Base-by-base conservation (phyloP, 2,888 invertebrate genomes). In the Xestia sexstrigata region DNA sequence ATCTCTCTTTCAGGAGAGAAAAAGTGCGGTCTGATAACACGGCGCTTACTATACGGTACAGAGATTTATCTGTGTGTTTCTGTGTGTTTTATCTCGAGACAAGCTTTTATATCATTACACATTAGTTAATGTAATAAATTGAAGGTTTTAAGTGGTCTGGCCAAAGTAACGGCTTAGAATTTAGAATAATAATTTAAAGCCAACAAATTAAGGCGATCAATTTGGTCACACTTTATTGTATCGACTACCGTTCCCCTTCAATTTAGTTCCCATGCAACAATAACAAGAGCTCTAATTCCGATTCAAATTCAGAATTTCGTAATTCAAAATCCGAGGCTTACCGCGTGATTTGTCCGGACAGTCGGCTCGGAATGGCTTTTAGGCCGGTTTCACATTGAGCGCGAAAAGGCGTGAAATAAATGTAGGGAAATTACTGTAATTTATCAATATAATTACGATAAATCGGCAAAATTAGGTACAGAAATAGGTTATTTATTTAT, bases 331-430 rank as follows among this genome's bases (percentile, higher is more conserved):
- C 74, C 81, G 83, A 70, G 83, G 88, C 77, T 86, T 81, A 85
- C 88, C 83, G 78, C 80, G 80, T 86, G 81, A 87, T 86, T 87
- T 80, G 85, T 76, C 78, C 86, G 78, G 76, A 87, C 79, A 87
- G 85, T 86, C 78, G 85, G 78, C 68, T 82, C 62, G 42, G 55
- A 85, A 87, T 80, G 67, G 79, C 71, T 77, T 87, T 79, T 42
- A 85, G 75, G 87, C 20, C 0, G 45, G 35, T 30, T 72, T 17
- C 58, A 79, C 71, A 87, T 47, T 78, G 67, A 17, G 0, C 65
- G 52, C 15, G 30, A 72, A 70, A 47, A 65, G 13, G 0, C 65
- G 52, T 13, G 30, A 72, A 70, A 47, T 78, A 78, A 77, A 70
- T 78, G 13, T 77, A 23, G 45, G 39, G 58, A 62, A 55, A 76